Percentiles rank a stretch among this genome's conserved stretches.
Conservation (phyloP, 2,888 invertebrate genomes). For the Nymphalis polychloros region DNA sequence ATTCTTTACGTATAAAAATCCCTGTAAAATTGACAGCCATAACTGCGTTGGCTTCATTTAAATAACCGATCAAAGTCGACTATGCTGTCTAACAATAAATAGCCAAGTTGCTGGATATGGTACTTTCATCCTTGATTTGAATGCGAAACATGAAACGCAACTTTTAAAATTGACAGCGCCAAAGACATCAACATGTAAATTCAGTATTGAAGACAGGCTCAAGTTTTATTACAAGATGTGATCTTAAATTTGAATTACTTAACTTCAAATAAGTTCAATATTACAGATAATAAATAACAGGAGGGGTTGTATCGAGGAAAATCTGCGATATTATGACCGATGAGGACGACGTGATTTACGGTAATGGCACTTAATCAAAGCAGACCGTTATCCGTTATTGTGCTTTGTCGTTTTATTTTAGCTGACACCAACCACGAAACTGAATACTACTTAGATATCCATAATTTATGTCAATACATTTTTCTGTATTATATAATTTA, state of each 20-base stretch:
- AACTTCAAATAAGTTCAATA: constrained; percentile 36
- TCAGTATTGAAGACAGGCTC: constrained; percentile 32
- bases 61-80: constrained; percentile 70
- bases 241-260: constrained; percentile 27
- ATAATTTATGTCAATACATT: constrained; percentile 20
- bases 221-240: constrained; percentile 23
- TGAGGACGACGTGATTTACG: constrained; percentile 29
- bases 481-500: constrained; percentile 5
- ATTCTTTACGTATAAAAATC: constrained; percentile 41
- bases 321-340: constrained; percentile 19
- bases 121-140: constrained; percentile 57
- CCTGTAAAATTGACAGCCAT: constrained; percentile 66
- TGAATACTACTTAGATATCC: constrained; percentile 20
- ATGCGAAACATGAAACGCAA: constrained; percentile 52
- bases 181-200: constrained; percentile 38
- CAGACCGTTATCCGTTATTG: constrained; percentile 29
- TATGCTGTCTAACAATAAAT: constrained; percentile 67
- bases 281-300: constrained; percentile 11
- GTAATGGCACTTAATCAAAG: constrained; percentile 33
- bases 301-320: constrained; percentile 16
- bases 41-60: constrained; percentile 69
- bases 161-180: constrained; percentile 50
- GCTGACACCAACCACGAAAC: constrained; percentile 26
- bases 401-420: constrained; percentile 29
- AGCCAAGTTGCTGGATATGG: constrained; percentile 62